Evolutionary conservation across 2,113 vertebrate species (phyloP).

Genomic region (Channa maculata): DNA sequence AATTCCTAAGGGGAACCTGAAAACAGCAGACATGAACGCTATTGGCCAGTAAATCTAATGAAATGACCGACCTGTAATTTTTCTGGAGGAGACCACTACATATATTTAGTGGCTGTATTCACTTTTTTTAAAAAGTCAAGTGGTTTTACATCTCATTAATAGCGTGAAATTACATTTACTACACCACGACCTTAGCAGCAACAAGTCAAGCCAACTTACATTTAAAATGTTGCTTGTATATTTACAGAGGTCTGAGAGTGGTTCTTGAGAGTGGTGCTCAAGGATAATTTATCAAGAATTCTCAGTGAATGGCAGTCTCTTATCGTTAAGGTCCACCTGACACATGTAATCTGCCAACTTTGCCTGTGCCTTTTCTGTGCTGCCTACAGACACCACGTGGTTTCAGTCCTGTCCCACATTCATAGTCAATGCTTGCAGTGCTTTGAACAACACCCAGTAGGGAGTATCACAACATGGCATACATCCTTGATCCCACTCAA

Average conservation of each 20-base stretch:
- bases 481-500: constrained; percentile 54
- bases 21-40: constrained; percentile 39
- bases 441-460: constrained; percentile 47
- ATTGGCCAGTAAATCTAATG: constrained; percentile 12
- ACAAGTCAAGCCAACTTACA: background rate
- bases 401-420: constrained; percentile 37
- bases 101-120: constrained; percentile 3
- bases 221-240: background rate
- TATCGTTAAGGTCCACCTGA: constrained; percentile 13
- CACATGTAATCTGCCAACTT: constrained; percentile 24
- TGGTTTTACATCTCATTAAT: constrained; percentile 19
- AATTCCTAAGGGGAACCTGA: constrained; percentile 46
- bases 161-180: constrained; percentile 1
- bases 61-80: background rate
- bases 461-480: constrained; percentile 52
- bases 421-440: constrained; percentile 41
- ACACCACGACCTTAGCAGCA: background rate
- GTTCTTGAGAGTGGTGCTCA: background rate
- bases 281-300: constrained; percentile 10
- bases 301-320: constrained; percentile 6
- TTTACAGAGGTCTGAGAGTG: background rate
- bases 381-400: constrained; percentile 39
- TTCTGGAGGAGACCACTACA: background rate
- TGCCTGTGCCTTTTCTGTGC: constrained; percentile 8
- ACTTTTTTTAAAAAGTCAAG: constrained; percentile 15